phyloP scores from a whole-genome alignment of 2,113 vertebrate genomes.

The Bos indicus region DNA sequence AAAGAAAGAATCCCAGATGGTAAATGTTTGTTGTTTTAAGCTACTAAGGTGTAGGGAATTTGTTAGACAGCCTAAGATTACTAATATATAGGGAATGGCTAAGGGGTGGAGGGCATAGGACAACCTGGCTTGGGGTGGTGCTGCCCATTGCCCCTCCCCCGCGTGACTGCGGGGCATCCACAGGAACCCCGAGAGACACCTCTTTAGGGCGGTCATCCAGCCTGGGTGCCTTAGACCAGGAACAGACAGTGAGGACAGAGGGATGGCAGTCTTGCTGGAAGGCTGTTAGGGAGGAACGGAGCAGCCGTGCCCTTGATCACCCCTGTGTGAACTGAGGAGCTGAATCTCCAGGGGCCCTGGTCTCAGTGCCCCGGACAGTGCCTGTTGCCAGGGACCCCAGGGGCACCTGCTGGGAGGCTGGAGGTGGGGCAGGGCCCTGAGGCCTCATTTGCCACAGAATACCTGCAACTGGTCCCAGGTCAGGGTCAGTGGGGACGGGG shows the following conservation, averaged over 20 bases:
- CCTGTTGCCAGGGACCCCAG: background rate
- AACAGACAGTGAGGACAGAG: background rate
- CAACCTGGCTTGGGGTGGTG: background rate
- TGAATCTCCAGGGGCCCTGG: background rate
- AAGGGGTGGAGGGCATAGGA: background rate
- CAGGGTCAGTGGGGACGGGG: accelerated
- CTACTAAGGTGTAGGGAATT: background rate
- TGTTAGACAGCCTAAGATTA: background rate
- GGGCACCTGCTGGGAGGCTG: background rate
- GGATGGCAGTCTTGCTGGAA: background rate
- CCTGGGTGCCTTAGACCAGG: background rate
- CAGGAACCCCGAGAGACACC: background rate
- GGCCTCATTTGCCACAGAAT: no score
- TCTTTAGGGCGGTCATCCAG: background rate
- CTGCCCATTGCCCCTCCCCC: background rate
- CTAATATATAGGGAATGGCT: background rate
- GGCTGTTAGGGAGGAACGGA: background rate
- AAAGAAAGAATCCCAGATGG: background rate
- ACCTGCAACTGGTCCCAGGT: background rate
- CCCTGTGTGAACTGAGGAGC: background rate
- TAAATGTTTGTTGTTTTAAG: background rate
- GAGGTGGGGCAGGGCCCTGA: background rate
- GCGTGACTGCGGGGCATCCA: accelerated
- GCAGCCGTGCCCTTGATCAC: accelerated
- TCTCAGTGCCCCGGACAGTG: background rate